Percentiles rank a stretch among this genome's conserved stretches.
Evolutionary conservation across 2,797 vertebrate genomes (phyloP).

Genomic region (Rhodeus uyekii): DNA sequence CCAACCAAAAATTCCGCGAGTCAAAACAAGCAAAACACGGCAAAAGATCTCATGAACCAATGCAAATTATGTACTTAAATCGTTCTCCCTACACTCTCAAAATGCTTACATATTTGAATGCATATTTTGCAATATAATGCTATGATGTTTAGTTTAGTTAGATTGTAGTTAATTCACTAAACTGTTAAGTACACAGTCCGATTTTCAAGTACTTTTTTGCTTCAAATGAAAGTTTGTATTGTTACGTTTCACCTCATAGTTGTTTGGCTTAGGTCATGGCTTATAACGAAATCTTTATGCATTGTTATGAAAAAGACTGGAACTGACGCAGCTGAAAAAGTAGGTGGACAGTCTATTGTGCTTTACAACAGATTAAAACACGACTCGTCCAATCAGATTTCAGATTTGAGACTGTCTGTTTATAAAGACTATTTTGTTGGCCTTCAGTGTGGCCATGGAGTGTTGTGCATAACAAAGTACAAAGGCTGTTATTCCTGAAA

Average conservation of each 20-base stretch:
- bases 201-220: not conserved
- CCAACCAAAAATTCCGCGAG: too few species aligned
- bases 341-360: not conserved
- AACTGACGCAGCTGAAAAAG: not conserved
- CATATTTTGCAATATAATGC: too few species aligned
- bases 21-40: too few species aligned
- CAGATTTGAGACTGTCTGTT: not conserved
- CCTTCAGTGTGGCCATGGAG: not conserved
- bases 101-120: too few species aligned
- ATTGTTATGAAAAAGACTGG: not conserved
- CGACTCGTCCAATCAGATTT: not conserved
- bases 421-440: not conserved
- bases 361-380: not conserved
- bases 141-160: too few species aligned
- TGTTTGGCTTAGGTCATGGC: not conserved
- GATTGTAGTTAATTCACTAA: too few species aligned
- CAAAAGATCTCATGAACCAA: not conserved
- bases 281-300: not conserved
- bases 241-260: not conserved
- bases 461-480: not conserved
- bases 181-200: too few species aligned
- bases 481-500: constrained; percentile 24
- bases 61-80: too few species aligned
- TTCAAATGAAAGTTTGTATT: not conserved
- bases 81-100: too few species aligned